phyloP scores from a whole-genome alignment of 1,140 invertebrate genomes.

The Rhagoletis zephyria region DNA sequence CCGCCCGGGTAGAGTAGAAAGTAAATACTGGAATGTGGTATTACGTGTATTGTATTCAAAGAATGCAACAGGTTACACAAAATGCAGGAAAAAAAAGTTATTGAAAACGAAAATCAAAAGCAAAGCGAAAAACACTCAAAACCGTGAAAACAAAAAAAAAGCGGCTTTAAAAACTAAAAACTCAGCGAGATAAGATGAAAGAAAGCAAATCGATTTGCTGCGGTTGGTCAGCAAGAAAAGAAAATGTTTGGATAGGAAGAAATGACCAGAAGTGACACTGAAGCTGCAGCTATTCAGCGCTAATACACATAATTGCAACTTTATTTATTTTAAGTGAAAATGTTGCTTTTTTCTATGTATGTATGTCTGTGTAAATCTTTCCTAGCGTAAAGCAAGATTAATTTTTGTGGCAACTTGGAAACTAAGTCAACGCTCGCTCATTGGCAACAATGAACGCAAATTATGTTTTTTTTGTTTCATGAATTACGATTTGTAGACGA shows the following conservation, averaged over 20 bases:
- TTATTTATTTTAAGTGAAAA: slow-evolving; percentile 1
- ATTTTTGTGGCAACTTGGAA: slow-evolving; percentile 42
- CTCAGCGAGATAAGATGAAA: background rate
- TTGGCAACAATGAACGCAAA: slow-evolving; percentile 35
- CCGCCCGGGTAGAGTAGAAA: slow-evolving; percentile 32
- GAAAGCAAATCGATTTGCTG: slow-evolving; percentile 45
- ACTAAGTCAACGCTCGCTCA: slow-evolving; percentile 46
- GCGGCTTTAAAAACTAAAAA: background rate
- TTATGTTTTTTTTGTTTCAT: background rate
- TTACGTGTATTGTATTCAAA: slow-evolving; percentile 48
- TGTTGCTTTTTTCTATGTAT: background rate
- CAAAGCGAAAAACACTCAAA: background rate
- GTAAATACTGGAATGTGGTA: slow-evolving; percentile 46
- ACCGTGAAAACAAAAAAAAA: background rate
- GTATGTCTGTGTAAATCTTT: background rate
- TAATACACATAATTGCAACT: background rate
- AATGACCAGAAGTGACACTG: slow-evolving; percentile 24
- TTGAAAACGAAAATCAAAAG: background rate
- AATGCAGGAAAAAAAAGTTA: background rate
- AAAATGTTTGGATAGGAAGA: slow-evolving; percentile 3
- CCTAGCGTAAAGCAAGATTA: background rate
- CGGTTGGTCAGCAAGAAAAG: background rate
- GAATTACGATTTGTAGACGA: background rate
- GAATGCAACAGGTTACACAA: slow-evolving; percentile 41
- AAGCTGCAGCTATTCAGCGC: background rate